These are phyloP conservation scores for Hyaena hyaena DNA, from an alignment of 2,113 vertebrate species.

Conservation along the genomic window DNA sequence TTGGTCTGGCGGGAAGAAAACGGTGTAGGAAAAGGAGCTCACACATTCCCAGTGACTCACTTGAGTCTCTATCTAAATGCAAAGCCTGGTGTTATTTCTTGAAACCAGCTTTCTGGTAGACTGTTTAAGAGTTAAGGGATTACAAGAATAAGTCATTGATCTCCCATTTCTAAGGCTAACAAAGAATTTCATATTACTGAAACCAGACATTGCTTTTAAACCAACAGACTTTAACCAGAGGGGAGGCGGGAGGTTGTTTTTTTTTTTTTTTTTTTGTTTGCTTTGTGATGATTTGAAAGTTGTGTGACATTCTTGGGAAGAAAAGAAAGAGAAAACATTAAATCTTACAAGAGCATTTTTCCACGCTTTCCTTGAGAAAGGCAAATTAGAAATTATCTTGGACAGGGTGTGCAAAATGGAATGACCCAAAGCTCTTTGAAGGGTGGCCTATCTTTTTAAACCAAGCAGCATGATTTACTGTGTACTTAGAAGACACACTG, in stretches of 20 bases:
- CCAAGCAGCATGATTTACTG: background rate
- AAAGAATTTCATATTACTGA: conserved; percentile 68
- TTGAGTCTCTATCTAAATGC: conserved; percentile 68
- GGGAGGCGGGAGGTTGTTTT: background rate
- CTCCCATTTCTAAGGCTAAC: conserved; percentile 69
- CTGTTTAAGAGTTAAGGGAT: conserved; percentile 70
- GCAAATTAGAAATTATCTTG: conserved; percentile 60
- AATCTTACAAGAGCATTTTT: background rate
- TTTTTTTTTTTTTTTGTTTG: conserved; percentile 41
- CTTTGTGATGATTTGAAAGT: conserved; percentile 39
- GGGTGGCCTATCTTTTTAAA: conserved; percentile 9
- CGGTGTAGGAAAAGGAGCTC: conserved; percentile 47
- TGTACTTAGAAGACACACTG: background rate
- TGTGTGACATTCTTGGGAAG: conserved; percentile 5
- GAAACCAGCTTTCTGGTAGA: conserved; percentile 66
- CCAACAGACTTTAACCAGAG: conserved; percentile 8
- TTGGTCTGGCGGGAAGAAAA: conserved; percentile 63
- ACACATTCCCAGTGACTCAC: conserved; percentile 62
- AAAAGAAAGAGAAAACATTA: conserved; percentile 33
- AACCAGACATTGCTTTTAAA: conserved; percentile 64
- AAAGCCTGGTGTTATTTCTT: conserved; percentile 67
- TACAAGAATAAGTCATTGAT: conserved; percentile 73
- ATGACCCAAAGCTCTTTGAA: conserved; percentile 39
- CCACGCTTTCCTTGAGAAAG: background rate
- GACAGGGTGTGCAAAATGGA: background rate